Percentiles rank a stretch among this genome's conserved stretches.
phyloP scores from a whole-genome alignment of 2,797 vertebrate species.

The Tokudaia muenninki region DNA sequence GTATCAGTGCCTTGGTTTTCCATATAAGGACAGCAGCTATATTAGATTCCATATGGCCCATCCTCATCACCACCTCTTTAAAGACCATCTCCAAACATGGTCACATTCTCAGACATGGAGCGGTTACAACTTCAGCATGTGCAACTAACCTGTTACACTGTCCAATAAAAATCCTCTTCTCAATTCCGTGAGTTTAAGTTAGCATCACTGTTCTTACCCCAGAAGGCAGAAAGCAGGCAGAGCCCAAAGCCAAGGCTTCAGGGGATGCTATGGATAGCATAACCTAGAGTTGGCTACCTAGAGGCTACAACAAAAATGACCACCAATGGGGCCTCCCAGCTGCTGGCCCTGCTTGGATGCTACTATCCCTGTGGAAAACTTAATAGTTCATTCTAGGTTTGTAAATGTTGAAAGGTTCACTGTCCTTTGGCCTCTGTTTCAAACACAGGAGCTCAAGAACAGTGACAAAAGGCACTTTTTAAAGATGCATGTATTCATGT shows the following conservation, averaged over 20 bases:
- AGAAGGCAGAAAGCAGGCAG: background rate
- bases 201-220: background rate
- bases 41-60: background rate
- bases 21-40: background rate
- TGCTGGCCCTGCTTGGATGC: background rate
- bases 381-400: background rate
- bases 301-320: background rate
- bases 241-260: background rate
- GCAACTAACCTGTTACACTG: background rate
- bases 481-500: background rate
- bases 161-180: background rate
- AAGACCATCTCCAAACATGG: constrained; percentile 40
- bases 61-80: background rate
- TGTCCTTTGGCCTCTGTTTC: background rate
- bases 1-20: background rate
- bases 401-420: background rate
- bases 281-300: background rate
- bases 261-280: background rate
- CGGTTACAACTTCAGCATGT: background rate
- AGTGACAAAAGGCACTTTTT: background rate
- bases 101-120: background rate
- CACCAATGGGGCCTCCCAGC: background rate
- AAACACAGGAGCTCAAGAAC: background rate
- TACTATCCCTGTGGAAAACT: background rate
- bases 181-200: background rate